Percentiles rank a stretch among this genome's conserved stretches.
Evolutionary conservation across 2,797 vertebrate genomes (phyloP).

Genomic region (Phrynocephalus vlangalii): DNA sequence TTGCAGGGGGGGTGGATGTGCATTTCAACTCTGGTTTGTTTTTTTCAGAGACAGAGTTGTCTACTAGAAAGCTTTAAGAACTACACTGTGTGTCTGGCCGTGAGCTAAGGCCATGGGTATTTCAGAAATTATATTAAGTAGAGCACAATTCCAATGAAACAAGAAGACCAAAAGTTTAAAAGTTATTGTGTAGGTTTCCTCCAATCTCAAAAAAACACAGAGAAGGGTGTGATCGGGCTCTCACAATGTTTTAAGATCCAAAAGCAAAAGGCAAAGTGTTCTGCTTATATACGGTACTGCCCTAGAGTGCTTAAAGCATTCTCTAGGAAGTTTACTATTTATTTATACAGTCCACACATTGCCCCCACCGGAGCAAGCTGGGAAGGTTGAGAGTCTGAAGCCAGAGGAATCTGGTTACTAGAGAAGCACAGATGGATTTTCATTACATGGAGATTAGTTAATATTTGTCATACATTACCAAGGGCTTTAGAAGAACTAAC

Average conservation of each 20-base stretch:
- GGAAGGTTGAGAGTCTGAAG: constrained; percentile 21
- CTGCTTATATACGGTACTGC: too few relatives aligned
- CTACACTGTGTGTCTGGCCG: background rate
- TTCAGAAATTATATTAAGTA: background rate
- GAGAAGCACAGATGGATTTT: constrained; percentile 31
- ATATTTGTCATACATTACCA: constrained; percentile 5
- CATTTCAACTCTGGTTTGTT: background rate
- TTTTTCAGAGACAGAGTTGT: background rate
- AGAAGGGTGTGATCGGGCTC: too few relatives aligned
- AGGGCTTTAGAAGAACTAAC: constrained; percentile 15
- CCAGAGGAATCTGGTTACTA: constrained; percentile 39
- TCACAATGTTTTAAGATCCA: background rate
- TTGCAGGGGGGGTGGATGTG: too few relatives aligned
- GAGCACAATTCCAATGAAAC: background rate
- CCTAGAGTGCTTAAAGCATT: too few relatives aligned
- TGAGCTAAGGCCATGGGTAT: background rate
- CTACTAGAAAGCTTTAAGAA: constrained; percentile 9
- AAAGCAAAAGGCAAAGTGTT: background rate
- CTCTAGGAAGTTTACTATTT: too few relatives aligned
- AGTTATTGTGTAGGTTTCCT: background rate
- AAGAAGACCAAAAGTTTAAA: background rate
- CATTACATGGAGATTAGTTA: constrained; percentile 50
- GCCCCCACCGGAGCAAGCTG: background rate
- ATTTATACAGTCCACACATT: too few relatives aligned
- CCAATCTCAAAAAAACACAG: background rate